Evolutionary conservation across 2,797 vertebrate genomes (phyloP).

Genomic region (Fratercula arctica): DNA sequence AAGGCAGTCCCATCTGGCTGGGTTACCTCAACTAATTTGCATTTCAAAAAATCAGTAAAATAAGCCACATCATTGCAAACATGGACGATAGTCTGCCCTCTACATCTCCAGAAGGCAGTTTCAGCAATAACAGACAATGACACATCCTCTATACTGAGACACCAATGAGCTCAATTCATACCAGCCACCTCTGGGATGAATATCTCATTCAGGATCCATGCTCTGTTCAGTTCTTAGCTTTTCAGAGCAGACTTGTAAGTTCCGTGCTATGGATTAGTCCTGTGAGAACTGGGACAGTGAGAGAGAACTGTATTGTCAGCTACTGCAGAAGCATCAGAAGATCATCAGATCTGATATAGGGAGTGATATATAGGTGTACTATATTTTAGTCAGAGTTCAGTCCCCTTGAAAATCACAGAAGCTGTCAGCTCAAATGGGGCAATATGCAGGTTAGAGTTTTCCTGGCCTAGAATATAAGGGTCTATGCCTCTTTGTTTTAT

Average conservation of each 20-base stretch:
- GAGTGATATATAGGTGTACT: not conserved
- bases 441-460: not conserved
- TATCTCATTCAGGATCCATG: not conserved
- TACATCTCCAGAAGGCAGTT: not conserved
- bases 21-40: not conserved
- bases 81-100: not conserved
- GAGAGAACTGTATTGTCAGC: not conserved
- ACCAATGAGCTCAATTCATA: not conserved
- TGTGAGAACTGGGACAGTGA: not conserved
- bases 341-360: no score
- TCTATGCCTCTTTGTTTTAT: not conserved
- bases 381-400: not conserved
- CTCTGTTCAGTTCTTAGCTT: not conserved
- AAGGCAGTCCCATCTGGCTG: not conserved
- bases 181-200: not conserved
- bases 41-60: not conserved
- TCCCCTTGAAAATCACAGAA: not conserved
- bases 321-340: not conserved
- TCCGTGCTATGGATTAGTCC: not conserved
- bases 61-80: not conserved
- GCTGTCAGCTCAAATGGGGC: not conserved
- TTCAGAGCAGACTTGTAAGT: not conserved
- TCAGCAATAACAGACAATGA: not conserved
- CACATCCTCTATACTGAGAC: not conserved
- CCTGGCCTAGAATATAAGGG: not conserved